Evolutionary conservation across 2,888 invertebrate species (phyloP).

Genomic region (Caenorhabditis drosophilae): DNA sequence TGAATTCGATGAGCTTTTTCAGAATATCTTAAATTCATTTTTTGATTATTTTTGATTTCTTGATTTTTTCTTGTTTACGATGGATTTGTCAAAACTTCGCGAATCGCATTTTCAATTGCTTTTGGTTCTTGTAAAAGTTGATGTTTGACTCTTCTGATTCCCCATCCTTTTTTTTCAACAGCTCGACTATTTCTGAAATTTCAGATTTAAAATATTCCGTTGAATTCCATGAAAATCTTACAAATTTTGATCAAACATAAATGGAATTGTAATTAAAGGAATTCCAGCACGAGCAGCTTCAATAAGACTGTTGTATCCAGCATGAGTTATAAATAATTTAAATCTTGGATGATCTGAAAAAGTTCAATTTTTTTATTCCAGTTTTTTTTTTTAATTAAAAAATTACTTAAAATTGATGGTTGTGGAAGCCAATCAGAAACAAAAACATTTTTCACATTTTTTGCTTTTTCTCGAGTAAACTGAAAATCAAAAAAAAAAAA

Average conservation of each 20-base stretch:
- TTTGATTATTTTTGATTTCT: too few relatives aligned
- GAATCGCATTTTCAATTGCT: constrained; percentile 16
- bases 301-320: constrained; percentile 62
- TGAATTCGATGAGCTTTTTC: constrained; percentile 35
- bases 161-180: constrained; percentile 35
- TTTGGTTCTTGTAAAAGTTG: constrained; percentile 16
- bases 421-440: constrained; percentile 55
- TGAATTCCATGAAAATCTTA: constrained; percentile 4
- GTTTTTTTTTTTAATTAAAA: too few relatives aligned
- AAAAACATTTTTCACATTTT: constrained; percentile 26
- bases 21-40: constrained; percentile 44
- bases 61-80: too few relatives aligned
- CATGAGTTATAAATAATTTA: constrained; percentile 58
- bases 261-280: constrained; percentile 49
- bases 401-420: constrained; percentile 38
- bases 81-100: constrained; percentile 22
- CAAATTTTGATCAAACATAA: constrained; percentile 49
- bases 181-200: constrained; percentile 25
- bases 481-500: constrained; percentile 2
- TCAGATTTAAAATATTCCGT: neutral
- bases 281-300: constrained; percentile 55
- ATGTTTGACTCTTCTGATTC: constrained; percentile 18
- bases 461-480: constrained; percentile 20
- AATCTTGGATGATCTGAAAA: constrained; percentile 48
- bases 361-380: neutral